phyloP scores from a whole-genome alignment of 2,113 vertebrate species.

The Sminthopsis crassicaudata region DNA sequence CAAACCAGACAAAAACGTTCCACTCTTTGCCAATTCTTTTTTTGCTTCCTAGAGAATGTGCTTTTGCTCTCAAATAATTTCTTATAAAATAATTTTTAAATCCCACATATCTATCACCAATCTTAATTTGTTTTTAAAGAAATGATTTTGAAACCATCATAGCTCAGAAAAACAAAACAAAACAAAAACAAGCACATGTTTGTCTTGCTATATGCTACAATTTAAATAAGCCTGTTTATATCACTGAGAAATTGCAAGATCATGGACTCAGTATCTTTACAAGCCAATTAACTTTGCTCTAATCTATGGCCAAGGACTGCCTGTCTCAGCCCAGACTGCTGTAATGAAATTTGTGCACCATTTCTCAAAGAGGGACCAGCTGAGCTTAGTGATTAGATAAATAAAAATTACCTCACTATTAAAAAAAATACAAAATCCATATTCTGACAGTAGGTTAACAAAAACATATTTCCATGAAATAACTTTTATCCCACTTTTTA shows the following conservation, averaged over 20 bases:
- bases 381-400: neutral
- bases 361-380: neutral
- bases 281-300: neutral
- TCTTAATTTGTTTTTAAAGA: neutral
- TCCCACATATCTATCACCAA: neutral
- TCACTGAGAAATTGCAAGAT: neutral
- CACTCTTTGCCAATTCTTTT: neutral
- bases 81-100: neutral
- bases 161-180: neutral
- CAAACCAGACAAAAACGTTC: neutral
- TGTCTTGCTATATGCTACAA: neutral
- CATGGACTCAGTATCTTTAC: neutral
- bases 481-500: neutral
- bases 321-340: neutral
- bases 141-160: neutral
- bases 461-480: neutral
- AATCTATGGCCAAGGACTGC: neutral
- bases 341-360: neutral
- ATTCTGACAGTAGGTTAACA: neutral
- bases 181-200: no score
- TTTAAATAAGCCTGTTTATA: neutral
- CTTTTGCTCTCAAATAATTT: neutral
- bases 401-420: neutral
- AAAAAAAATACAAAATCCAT: neutral
- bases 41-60: neutral